Evolutionary conservation across 2,113 vertebrate species (phyloP).

Genomic region (Phycodurus eques): DNA sequence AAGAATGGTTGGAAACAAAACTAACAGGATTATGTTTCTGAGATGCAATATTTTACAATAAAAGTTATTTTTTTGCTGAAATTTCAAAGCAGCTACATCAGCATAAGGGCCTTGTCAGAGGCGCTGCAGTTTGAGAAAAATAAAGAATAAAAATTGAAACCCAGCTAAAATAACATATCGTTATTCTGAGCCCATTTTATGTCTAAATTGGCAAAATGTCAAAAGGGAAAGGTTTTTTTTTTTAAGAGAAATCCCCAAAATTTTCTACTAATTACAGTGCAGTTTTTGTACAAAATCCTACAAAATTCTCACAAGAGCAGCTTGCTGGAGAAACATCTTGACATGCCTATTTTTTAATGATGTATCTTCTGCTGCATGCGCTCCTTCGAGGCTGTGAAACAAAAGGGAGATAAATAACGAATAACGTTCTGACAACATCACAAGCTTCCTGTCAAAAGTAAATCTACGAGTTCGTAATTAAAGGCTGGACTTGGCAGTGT

Average conservation of each 20-base stretch:
- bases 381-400: slow-evolving; percentile 4
- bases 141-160: neutral
- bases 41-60: no score
- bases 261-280: neutral
- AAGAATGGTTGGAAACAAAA: neutral
- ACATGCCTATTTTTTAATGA: slow-evolving; percentile 2
- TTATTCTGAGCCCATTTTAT: no score
- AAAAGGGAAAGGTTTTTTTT: no score
- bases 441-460: slow-evolving; percentile 21
- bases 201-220: no score
- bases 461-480: slow-evolving; percentile 30
- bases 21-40: no score
- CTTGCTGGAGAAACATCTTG: slow-evolving; percentile 17
- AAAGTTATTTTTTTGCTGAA: neutral
- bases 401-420: slow-evolving; percentile 11
- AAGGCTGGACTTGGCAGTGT: slow-evolving; percentile 8
- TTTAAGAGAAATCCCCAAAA: no score
- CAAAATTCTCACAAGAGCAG: neutral
- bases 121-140: neutral
- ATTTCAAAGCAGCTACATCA: neutral
- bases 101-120: no score
- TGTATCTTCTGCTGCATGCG: slow-evolving; percentile 8
- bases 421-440: slow-evolving; percentile 5
- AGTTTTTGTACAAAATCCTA: neutral
- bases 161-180: no score